Percentiles rank a stretch among this genome's conserved stretches.
These are phyloP conservation scores for Napeogenes sylphis DNA, from an alignment of 2,888 invertebrate genomes.

Conservation along the genomic window DNA sequence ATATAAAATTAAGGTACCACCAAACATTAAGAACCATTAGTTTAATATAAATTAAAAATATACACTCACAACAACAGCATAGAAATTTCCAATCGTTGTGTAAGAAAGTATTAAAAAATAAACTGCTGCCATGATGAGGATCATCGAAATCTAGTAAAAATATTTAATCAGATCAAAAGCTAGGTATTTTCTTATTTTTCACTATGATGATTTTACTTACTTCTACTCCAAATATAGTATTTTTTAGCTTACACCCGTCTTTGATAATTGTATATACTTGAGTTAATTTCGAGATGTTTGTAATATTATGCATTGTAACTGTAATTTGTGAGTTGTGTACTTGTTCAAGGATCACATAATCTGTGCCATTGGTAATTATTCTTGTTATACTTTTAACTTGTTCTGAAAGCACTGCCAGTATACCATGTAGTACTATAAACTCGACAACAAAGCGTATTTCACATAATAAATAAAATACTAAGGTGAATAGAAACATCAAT, in stretches of 20 bases:
- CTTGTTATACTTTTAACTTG: conserved; percentile 38
- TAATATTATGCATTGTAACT: background rate
- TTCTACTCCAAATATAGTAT: conserved; percentile 22
- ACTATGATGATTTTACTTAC: conserved; percentile 1
- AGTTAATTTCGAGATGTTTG: conserved; percentile 13
- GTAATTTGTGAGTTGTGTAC: background rate
- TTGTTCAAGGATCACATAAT: conserved; percentile 14
- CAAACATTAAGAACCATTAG: too few species aligned
- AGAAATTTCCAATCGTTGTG: background rate
- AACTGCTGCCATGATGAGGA: background rate
- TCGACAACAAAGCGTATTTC: conserved; percentile 27
- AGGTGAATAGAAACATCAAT: too few species aligned
- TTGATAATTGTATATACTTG: conserved; percentile 16
- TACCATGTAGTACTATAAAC: conserved; percentile 33
- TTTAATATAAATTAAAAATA: too few species aligned
- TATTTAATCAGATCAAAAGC: background rate
- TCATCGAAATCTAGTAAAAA: conserved; percentile 3
- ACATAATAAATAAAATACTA: too few species aligned
- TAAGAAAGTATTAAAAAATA: conserved; percentile 18
- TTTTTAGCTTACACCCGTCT: conserved; percentile 15
- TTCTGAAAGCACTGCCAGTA: conserved; percentile 37
- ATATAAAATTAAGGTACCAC: too few species aligned
- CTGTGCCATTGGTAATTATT: conserved; percentile 17
- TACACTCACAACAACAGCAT: too few species aligned
- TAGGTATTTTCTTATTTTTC: too few species aligned